phyloP scores from a whole-genome alignment of 2,113 vertebrate species.

The Vimba vimba region DNA sequence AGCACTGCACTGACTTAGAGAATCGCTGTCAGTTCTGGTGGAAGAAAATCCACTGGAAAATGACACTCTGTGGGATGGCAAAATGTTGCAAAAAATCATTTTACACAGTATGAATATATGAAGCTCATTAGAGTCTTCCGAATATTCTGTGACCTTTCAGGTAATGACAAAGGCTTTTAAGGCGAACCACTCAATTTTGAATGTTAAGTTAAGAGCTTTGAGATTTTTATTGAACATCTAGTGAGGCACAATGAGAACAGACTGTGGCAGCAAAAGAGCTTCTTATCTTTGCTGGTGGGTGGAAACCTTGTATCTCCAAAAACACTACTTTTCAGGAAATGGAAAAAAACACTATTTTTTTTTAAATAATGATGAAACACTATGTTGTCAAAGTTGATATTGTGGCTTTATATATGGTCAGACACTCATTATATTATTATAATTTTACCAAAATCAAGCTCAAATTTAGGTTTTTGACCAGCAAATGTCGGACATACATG shows the following conservation, averaged over 20 bases:
- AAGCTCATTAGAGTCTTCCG: constrained; percentile 7
- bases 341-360: too few relatives aligned
- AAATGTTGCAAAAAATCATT: not conserved
- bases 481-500: too few relatives aligned
- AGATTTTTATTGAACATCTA: not conserved
- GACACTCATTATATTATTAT: too few relatives aligned
- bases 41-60: constrained; percentile 9
- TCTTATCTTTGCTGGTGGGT: not conserved
- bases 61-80: not conserved
- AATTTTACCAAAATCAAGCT: too few relatives aligned
- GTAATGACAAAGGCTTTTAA: not conserved
- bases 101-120: constrained; percentile 28
- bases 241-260: not conserved
- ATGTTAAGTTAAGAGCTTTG: not conserved
- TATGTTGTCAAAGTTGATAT: too few relatives aligned
- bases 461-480: too few relatives aligned
- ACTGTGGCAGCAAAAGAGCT: not conserved
- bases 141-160: constrained; percentile 22
- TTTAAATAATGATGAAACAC: too few relatives aligned
- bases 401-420: too few relatives aligned
- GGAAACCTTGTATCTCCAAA: too few relatives aligned
- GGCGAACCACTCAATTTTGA: not conserved
- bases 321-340: too few relatives aligned
- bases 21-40: not conserved
- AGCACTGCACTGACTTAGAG: constrained; percentile 3